Percentiles rank a stretch among this genome's conserved stretches.
Evolutionary conservation across 2,888 invertebrate genomes (phyloP).

Genomic region (Hydropsyche betteni): DNA sequence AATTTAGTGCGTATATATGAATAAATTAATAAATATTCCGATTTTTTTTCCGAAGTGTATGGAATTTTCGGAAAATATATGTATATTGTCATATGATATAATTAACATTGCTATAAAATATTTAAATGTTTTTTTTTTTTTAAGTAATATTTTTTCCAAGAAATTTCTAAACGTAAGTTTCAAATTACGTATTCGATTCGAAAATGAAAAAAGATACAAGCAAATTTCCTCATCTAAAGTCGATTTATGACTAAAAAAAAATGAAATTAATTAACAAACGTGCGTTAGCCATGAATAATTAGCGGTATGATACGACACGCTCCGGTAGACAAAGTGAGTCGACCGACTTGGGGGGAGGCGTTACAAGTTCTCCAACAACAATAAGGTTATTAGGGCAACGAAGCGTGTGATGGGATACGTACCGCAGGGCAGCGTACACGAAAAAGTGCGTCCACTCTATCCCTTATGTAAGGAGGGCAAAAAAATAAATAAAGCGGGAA

Average conservation of each 20-base stretch:
- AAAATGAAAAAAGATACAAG: no score
- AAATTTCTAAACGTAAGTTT: no score
- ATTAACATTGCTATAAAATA: no score
- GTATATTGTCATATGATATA: no score
- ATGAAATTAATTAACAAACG: background rate
- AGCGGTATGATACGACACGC: slow-evolving; percentile 20
- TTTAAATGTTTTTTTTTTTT: no score
- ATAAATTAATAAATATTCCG: no score
- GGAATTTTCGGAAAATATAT: no score
- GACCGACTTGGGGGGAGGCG: background rate
- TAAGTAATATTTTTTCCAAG: no score
- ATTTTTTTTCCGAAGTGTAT: no score
- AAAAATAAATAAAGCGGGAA: background rate
- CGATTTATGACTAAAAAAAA: background rate
- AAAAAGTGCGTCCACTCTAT: slow-evolving; percentile 17
- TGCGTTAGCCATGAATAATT: slow-evolving; percentile 4
- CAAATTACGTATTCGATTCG: no score
- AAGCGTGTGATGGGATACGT: slow-evolving; percentile 20
- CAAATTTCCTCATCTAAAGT: no score
- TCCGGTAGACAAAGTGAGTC: background rate
- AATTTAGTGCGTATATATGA: no score
- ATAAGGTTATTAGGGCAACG: slow-evolving; percentile 31
- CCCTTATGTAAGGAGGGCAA: background rate
- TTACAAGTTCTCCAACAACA: slow-evolving; percentile 14
- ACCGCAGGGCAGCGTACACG: slow-evolving; percentile 2